Evolutionary conservation across 2,113 vertebrate species (phyloP).

Genomic region (Brachyistius frenatus): DNA sequence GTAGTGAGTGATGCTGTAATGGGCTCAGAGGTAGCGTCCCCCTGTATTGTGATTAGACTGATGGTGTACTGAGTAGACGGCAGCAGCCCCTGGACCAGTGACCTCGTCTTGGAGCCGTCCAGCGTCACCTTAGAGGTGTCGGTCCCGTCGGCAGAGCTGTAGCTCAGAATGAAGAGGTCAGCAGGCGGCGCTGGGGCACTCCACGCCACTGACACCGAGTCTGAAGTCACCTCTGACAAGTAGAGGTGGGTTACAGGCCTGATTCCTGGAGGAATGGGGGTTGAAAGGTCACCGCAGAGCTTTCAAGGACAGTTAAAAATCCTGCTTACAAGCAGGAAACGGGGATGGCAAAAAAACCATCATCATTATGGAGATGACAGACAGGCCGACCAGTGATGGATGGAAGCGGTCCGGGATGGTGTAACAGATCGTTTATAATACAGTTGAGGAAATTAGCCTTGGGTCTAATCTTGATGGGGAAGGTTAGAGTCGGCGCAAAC

Average conservation of each 20-base stretch:
- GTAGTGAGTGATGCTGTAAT: slow-evolving; percentile 91
- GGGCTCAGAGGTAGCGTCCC: slow-evolving; percentile 88
- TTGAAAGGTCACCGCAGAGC: slow-evolving; percentile 54
- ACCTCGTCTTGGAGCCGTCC: slow-evolving; percentile 89
- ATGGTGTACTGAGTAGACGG: slow-evolving; percentile 92
- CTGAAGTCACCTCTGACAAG: slow-evolving; percentile 94
- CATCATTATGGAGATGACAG: slow-evolving; percentile 50
- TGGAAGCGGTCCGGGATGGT: slow-evolving; percentile 48
- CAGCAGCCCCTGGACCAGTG: slow-evolving; percentile 87
- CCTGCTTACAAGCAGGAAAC: background rate
- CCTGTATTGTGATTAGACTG: slow-evolving; percentile 92
- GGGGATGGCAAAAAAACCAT: background rate
- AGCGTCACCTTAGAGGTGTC: slow-evolving; percentile 89
- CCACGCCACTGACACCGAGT: slow-evolving; percentile 92
- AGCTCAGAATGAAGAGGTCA: slow-evolving; percentile 91
- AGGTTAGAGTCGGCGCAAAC: slow-evolving; percentile 46
- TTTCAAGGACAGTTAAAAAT: slow-evolving; percentile 51
- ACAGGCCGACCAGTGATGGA: slow-evolving; percentile 54
- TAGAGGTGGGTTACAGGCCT: slow-evolving; percentile 94
- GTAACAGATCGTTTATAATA: slow-evolving; percentile 46
- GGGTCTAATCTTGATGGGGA: slow-evolving; percentile 51
- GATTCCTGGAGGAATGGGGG: slow-evolving; percentile 87
- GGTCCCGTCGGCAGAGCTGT: slow-evolving; percentile 86
- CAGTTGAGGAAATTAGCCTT: slow-evolving; percentile 57
- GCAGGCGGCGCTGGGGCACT: slow-evolving; percentile 94